Evolutionary conservation across 30 jellyfish, hydroid and myxozoan genomes (phyloP), one percentile per base, ranked within the genome.

Genomic region (Cassiopea andromeda): DNA sequence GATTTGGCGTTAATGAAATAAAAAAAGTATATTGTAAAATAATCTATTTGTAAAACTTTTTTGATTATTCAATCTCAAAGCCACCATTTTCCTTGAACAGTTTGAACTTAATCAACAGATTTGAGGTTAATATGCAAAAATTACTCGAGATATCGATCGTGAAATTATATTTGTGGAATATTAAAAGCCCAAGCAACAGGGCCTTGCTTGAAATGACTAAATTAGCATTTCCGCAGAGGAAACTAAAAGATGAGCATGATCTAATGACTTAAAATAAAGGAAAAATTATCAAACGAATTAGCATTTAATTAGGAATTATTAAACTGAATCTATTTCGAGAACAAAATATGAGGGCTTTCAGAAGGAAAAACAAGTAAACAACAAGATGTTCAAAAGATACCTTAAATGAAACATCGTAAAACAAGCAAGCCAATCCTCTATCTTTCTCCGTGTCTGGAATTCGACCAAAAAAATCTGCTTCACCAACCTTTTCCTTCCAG

Each of bases 401-500:
- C 96, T 83, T 91, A 2, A 54, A 44, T 64, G 98, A 94, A 2
- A 89, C 98, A 87, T 94, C 98, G 77, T 94, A 94, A 83, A 94
- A 94, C 17, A 87, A 85, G 13, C 97, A 94, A 57, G 92, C 89
- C 60, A 94, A 64, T 1, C 98, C 98, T 77, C 98, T 92, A 48
- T 82, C 94, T 79, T 90, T 88, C 15, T 76, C 19, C 8, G 97
- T 60, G 43, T 87, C 94, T 4, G 98, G 94, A 1, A 87, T 77
- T 66, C 89, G 91, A 48, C 98, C 98, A 86, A 90, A 94, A 69
- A 75, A 94, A 91, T 94, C 98, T 0, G 97, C 97, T 44, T 81
- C 84, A 2, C 90, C 98, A 69, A 90, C 90, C 87, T 90, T 87
- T 38, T 76, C 81, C 50, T 69, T 97, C 98, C 98, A 94, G 67